Percentiles rank a stretch among this genome's conserved stretches.
Conservation (phyloP, 2,797 vertebrate species). For the Coregonus suidteri region DNA sequence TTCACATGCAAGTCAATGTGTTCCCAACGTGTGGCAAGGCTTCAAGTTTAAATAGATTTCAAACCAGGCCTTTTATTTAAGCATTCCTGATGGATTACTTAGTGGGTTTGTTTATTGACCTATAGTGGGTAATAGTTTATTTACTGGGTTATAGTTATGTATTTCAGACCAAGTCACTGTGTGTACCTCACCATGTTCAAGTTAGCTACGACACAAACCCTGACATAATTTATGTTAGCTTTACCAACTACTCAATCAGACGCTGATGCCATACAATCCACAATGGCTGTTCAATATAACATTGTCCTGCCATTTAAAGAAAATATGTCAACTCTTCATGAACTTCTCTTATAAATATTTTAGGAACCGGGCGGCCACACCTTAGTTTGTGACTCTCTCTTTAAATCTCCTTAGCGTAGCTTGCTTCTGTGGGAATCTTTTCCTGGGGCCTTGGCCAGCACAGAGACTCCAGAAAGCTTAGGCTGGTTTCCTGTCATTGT, state of each 20-base stretch:
- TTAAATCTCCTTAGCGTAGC: conserved; percentile 15
- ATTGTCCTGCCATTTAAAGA: conserved; percentile 26
- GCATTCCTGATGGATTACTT: neutral
- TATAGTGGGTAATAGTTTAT: neutral
- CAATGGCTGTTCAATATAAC: conserved; percentile 4
- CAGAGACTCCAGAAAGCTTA: conserved; percentile 58
- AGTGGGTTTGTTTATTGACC: neutral
- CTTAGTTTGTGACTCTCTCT: neutral
- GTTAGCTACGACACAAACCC: neutral
- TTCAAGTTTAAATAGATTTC: neutral
- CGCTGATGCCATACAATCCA: conserved; percentile 24
- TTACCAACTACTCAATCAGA: neutral
- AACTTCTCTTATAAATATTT: neutral
- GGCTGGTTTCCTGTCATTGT: conserved; percentile 75
- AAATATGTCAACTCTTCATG: conserved; percentile 18
- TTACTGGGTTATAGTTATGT: neutral
- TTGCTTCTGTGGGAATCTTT: conserved; percentile 44
- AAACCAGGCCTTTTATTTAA: neutral
- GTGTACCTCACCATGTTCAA: neutral
- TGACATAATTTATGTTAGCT: neutral
- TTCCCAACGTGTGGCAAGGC: conserved; percentile 1
- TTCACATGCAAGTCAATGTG: neutral
- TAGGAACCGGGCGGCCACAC: neutral
- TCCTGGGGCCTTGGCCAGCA: conserved; percentile 26
- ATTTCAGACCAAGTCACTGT: conserved; percentile 6